Conservation (phyloP, 2,888 invertebrate genomes). For the Epistrophe grossulariae region DNA sequence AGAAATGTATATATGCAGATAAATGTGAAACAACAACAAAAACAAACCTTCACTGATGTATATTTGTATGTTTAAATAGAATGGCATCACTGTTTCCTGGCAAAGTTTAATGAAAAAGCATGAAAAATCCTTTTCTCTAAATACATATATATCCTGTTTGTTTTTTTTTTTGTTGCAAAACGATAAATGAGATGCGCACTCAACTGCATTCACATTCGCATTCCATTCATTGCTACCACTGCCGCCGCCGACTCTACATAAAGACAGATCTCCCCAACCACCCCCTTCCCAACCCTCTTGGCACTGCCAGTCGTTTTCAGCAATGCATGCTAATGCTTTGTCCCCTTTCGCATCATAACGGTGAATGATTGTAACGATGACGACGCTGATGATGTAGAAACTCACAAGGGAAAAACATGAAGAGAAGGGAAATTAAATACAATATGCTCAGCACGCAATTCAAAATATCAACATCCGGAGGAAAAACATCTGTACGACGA, state of each 20-base stretch:
- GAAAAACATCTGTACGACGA: conserved; percentile 57
- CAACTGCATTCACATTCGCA: conserved; percentile 56
- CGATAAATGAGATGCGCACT: conserved; percentile 65
- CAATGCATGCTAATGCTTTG: conserved; percentile 35
- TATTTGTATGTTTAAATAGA: conserved; percentile 6
- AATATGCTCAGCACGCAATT: conserved; percentile 66
- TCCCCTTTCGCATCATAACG: conserved; percentile 28
- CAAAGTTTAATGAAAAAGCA: conserved; percentile 65
- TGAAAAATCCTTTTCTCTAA: conserved; percentile 57
- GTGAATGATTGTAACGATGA: conserved; percentile 5
- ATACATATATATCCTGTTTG: conserved; percentile 57
- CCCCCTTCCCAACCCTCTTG: no score
- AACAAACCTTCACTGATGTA: conserved; percentile 8
- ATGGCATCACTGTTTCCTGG: conserved; percentile 33
- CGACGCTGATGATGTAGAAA: conserved; percentile 13
- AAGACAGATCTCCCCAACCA: neutral
- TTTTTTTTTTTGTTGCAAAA: conserved; percentile 36
- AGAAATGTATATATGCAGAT: neutral
- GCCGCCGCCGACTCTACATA: neutral
- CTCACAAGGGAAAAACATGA: conserved; percentile 7
- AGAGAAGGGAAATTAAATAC: conserved; percentile 39
- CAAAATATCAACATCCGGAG: conserved; percentile 63
- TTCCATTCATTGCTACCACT: conserved; percentile 18
- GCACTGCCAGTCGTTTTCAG: neutral
- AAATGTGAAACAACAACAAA: conserved; percentile 12